Base-by-base conservation (phyloP, 1,140 invertebrate genomes). In the Dysdera silvatica region DNA sequence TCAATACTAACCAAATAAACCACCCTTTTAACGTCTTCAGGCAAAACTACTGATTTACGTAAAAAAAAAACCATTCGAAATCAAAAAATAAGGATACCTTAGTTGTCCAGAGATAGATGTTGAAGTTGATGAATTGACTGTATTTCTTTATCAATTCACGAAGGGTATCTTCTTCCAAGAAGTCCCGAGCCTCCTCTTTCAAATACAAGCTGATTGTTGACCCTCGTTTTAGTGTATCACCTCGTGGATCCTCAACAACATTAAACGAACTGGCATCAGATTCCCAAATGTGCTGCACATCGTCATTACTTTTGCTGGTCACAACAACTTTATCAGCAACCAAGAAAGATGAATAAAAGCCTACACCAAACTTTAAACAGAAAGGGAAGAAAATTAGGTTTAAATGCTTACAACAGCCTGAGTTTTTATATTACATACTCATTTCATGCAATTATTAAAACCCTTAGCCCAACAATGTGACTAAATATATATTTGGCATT, bases 91-190 rank as follows among this genome's bases (percentile, higher is more conserved):
- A n/a, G n/a, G n/a, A 4, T 24, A 54, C 81, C 73, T 89, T 95
- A 74, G 90, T 94, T 37, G 87, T 83, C 95, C 95, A 99, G 71
- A 99, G 75, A 75, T 91, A 91, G 72, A 99, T 99, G 20, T 91
- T 89, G 82, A 99, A 99, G 77, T 98, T 98, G 71, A 99, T 99
- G 77, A 99, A 99, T 79, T 99, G 96, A 1, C 92, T 97, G 77
- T 99, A 99, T 77, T 98, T 99, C 75, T 89, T 91, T 28, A 99
- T 87, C 5, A 99, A 79, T 66, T 87, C 85, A 68, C 86, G 87
- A 18, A 99, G 82, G 3, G 92, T 95, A 69, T 93, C 87, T 55
- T 89, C 82, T 76, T 99, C 93, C 62, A 99, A 76, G 79, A 91
- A 99, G 77, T 99, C 95, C 68, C 86, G 80, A 10, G 95, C 95